phyloP scores from a whole-genome alignment of 2,797 vertebrate species.

The Centroberyx gerrardi region DNA sequence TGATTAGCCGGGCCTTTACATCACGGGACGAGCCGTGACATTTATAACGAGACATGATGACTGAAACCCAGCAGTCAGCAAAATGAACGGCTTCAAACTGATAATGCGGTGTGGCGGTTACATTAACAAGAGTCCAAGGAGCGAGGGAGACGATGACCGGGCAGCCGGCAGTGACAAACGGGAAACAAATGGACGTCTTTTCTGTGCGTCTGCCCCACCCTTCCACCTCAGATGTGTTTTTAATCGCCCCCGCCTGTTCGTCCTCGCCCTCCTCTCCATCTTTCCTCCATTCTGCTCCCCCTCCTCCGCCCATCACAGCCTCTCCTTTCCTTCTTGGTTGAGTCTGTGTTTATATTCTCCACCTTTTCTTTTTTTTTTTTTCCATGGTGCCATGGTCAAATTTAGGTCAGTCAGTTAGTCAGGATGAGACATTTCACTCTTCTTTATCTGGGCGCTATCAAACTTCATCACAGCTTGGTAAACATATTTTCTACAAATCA shows the following conservation, averaged over 20 bases:
- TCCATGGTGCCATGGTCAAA: too few species aligned
- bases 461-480: too few species aligned
- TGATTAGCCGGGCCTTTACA: slow-evolving; percentile 8
- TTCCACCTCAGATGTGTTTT: slow-evolving; percentile 12
- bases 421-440: too few species aligned
- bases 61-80: slow-evolving; percentile 3
- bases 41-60: slow-evolving; percentile 4
- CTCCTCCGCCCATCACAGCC: neutral
- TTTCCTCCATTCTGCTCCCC: neutral
- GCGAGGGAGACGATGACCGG: slow-evolving; percentile 5
- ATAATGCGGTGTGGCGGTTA: slow-evolving; percentile 16
- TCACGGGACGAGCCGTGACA: neutral
- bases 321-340: neutral
- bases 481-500: neutral
- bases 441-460: too few species aligned
- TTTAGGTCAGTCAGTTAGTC: too few species aligned
- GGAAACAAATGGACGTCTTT: slow-evolving; percentile 3
- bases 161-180: slow-evolving; percentile 5
- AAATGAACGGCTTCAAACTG: slow-evolving; percentile 22
- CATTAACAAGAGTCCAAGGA: slow-evolving; percentile 3
- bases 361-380: too few species aligned
- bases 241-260: neutral
- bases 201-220: neutral
- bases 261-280: neutral
- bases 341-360: neutral